These are phyloP conservation scores for Apamea crenata DNA, from an alignment of 2,888 invertebrate genomes.

Conservation along the genomic window DNA sequence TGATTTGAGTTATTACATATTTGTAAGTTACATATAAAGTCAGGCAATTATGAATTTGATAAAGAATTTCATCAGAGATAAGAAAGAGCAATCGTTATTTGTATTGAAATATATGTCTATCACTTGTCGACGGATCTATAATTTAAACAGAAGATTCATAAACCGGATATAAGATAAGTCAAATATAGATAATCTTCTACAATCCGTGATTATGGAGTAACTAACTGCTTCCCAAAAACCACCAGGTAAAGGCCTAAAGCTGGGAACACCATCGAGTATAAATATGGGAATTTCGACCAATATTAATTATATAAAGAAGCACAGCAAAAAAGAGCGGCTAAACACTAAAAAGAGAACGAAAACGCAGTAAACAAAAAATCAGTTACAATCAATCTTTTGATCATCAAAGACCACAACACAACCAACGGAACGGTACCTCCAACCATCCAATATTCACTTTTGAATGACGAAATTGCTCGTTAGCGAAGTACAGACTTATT, in stretches of 20 bases:
- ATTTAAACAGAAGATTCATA: slow-evolving; percentile 19
- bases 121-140: slow-evolving; percentile 20
- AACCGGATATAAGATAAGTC: neutral
- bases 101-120: slow-evolving; percentile 6
- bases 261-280: neutral
- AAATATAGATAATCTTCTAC: neutral
- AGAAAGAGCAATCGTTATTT: neutral
- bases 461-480: slow-evolving; percentile 55
- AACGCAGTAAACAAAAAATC: slow-evolving; percentile 40
- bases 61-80: slow-evolving; percentile 5
- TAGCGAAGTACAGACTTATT: slow-evolving; percentile 57
- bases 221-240: neutral
- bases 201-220: neutral
- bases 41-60: neutral
- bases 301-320: neutral
- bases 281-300: neutral
- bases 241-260: neutral
- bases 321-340: neutral
- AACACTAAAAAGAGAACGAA: slow-evolving; percentile 27
- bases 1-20: neutral
- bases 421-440: slow-evolving; percentile 43
- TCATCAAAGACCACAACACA: slow-evolving; percentile 31
- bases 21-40: neutral
- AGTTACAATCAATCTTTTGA: slow-evolving; percentile 44
- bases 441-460: slow-evolving; percentile 35